Base-by-base conservation (phyloP, 2,113 vertebrate genomes). In the Recurvirostra avosetta region DNA sequence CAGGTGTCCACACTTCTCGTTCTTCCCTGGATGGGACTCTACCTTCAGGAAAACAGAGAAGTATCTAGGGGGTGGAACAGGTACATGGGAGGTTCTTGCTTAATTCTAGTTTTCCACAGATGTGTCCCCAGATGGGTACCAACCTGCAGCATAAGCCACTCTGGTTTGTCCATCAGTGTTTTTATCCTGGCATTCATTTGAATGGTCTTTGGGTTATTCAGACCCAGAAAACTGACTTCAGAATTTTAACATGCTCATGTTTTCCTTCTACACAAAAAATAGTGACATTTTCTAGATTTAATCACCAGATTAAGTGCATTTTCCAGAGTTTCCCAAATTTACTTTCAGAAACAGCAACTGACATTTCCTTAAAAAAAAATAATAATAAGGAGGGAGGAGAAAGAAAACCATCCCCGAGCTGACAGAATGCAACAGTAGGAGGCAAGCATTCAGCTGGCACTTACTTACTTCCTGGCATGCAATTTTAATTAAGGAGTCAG, bases 401-500 rank as follows among this genome's bases (percentile, higher is more conserved):
- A 96, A 82, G 45, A 84, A 88, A 96, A 70, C 84, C 67, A 83
- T 91, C 88, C 67, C 53, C 55, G 41, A 94, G 88, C 95, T 96
- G 96, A 97, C 97, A 98, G 97, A 97, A 98, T 97, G 95, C 90
- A 97, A 97, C 97, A 83, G 65, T 90, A 92, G 96, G 97, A 98
- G 95, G 96, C 87, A 96, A 97, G 95, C 70, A 95, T 97, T 98
- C 97, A 97, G 91, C 85, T 97, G 98, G 94, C 96, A 95, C 94
- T 95, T 89, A 67, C 95, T 97, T 97, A 89, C 97, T 97, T 98
- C 97, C 95, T 98, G 97, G 96, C 95, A 97, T 96, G 94, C 94
- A 96, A 94, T 97, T 98, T 97, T 98, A 98, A 98, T 98, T 98
- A 98, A 97, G 85, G 96, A 98, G 92, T 96, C 98, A 98, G 98